A percentile compares a stretch with the other conserved stretches of the same genome.
These are phyloP conservation scores for Pantherophis guttatus DNA, from an alignment of 2,113 vertebrate genomes.

Conservation along the genomic window DNA sequence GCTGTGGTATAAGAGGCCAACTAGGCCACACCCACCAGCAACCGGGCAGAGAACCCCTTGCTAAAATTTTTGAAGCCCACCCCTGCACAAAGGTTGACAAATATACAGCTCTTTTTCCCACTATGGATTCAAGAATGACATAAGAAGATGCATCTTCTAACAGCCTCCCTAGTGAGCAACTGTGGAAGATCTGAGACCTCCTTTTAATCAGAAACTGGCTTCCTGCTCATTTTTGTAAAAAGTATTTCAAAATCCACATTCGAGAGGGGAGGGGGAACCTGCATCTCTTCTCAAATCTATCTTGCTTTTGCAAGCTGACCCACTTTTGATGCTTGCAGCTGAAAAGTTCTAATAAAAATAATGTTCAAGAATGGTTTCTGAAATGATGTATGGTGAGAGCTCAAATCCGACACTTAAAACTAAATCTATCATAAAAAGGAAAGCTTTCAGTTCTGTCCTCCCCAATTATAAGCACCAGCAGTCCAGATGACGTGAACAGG, in stretches of 20 bases:
- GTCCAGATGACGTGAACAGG: conserved; percentile 79
- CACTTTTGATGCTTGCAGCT: conserved; percentile 56
- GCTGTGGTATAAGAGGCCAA: no score
- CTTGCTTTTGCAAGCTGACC: conserved; percentile 56
- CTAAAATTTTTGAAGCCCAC: no score
- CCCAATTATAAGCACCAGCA: conserved; percentile 69
- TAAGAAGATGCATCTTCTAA: background rate
- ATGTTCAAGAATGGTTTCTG: conserved; percentile 57
- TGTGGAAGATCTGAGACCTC: background rate
- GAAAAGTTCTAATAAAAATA: conserved; percentile 54
- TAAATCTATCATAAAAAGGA: conserved; percentile 60
- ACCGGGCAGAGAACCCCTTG: no score
- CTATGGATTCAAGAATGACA: background rate
- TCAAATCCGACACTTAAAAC: conserved; percentile 67
- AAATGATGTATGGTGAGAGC: conserved; percentile 54
- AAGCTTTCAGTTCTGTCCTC: conserved; percentile 61
- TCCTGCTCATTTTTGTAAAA: conserved; percentile 18
- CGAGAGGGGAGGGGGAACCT: conserved; percentile 37
- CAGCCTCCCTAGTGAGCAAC: background rate
- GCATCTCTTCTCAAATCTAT: conserved; percentile 47
- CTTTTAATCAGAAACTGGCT: background rate
- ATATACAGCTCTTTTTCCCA: background rate
- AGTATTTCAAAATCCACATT: conserved; percentile 50
- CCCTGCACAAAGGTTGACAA: background rate
- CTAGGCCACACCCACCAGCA: no score